Conservation (phyloP, 2,797 vertebrate species). For the Tangara arthus region DNA sequence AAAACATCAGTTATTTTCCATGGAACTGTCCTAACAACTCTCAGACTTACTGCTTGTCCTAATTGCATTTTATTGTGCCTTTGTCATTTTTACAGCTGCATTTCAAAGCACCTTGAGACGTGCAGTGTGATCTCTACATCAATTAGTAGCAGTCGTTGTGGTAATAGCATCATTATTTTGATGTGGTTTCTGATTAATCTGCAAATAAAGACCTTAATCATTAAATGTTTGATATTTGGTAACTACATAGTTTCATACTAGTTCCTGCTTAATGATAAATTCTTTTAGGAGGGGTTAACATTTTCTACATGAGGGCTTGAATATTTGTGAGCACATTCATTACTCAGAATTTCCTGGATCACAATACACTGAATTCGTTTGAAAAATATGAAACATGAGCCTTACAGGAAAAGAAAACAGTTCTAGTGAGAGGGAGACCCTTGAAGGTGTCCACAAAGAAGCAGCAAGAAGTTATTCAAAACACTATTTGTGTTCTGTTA, state of each 20-base stretch:
- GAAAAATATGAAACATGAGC: not conserved
- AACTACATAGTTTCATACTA: not conserved
- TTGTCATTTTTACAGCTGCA: not conserved
- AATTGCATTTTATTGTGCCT: not conserved
- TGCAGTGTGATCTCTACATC: not conserved
- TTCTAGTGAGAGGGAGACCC: not conserved
- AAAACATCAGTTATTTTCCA: not conserved
- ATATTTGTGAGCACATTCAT: not conserved
- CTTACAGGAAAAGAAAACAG: not conserved
- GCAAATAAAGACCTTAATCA: not conserved
- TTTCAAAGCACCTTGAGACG: constrained; percentile 15
- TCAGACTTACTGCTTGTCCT: not conserved
- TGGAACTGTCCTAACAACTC: not conserved
- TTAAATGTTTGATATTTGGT: not conserved
- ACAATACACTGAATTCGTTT: not conserved
- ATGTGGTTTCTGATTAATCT: not conserved
- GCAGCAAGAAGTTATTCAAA: not conserved
- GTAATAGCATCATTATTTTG: not conserved
- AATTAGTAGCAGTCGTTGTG: not conserved
- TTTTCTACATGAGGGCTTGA: not conserved
- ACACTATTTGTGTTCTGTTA: not conserved
- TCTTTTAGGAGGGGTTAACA: not conserved
- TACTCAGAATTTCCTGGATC: constrained; percentile 30
- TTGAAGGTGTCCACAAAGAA: not conserved
- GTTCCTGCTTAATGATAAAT: not conserved